Evolutionary conservation across 2,888 invertebrate genomes (phyloP).

Genomic region (Tillus elongatus): DNA sequence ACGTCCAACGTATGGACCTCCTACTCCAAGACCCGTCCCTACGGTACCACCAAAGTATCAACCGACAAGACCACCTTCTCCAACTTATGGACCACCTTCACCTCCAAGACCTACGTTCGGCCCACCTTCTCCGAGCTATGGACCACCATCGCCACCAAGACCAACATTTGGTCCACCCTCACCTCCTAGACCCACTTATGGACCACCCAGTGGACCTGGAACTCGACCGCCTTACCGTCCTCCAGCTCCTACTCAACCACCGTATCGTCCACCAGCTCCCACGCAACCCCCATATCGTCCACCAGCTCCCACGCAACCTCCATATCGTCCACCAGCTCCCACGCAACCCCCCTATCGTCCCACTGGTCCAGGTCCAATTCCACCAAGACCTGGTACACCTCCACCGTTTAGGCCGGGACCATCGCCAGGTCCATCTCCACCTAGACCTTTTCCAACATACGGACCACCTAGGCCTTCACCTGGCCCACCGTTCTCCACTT

Average conservation of each 20-base stretch:
- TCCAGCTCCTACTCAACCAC: slow-evolving; percentile 13
- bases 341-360: slow-evolving; percentile 10
- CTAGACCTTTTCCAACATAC: neutral
- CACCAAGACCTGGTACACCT: slow-evolving; percentile 19
- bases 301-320: slow-evolving; percentile 14
- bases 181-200: slow-evolving; percentile 15
- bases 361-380: slow-evolving; percentile 6
- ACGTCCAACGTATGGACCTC: slow-evolving; percentile 15
- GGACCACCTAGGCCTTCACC: slow-evolving; percentile 33
- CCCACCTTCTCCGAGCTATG: slow-evolving; percentile 17
- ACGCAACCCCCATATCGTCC: slow-evolving; percentile 17
- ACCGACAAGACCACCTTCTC: slow-evolving; percentile 15
- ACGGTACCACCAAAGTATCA: slow-evolving; percentile 12
- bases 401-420: slow-evolving; percentile 27
- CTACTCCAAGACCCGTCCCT: slow-evolving; percentile 12
- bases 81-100: slow-evolving; percentile 15
- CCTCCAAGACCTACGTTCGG: too few species aligned
- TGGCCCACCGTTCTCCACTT: slow-evolving; percentile 3
- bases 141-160: slow-evolving; percentile 10
- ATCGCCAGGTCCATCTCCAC: slow-evolving; percentile 19
- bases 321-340: slow-evolving; percentile 16
- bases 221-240: slow-evolving; percentile 18
- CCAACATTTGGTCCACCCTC: slow-evolving; percentile 12
- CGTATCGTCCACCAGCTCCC: slow-evolving; percentile 18
- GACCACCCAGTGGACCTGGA: slow-evolving; percentile 19